Percentiles rank a stretch among this genome's conserved stretches.
phyloP scores from a whole-genome alignment of 2,797 vertebrate genomes.

The Rhincodon typus region DNA sequence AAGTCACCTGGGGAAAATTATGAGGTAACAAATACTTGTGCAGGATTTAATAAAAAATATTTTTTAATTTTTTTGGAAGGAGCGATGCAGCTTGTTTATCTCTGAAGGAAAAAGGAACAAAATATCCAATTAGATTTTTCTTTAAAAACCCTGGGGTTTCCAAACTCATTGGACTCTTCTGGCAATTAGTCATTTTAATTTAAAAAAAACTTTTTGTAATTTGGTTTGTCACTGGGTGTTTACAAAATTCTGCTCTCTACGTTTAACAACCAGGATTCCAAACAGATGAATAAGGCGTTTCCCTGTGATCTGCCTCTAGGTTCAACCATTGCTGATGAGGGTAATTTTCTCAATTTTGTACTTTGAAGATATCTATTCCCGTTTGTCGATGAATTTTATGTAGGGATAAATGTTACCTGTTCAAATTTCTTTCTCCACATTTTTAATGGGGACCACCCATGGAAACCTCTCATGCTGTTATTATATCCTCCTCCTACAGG shows the following conservation, averaged over 20 bases:
- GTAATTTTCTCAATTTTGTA: not conserved
- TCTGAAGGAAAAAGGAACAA: slow-evolving; percentile 11
- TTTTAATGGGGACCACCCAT: not conserved
- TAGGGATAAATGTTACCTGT: not conserved
- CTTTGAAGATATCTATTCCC: not conserved
- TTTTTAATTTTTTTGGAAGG: slow-evolving; percentile 20
- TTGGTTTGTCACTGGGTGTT: slow-evolving; percentile 17
- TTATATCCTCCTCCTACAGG: not conserved
- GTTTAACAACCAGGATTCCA: not conserved
- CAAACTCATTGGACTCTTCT: slow-evolving; percentile 21
- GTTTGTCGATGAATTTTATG: not conserved
- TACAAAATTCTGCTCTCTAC: slow-evolving; percentile 5
- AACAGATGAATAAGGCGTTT: not conserved
- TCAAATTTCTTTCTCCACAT: not conserved
- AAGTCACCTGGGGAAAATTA: slow-evolving; percentile 83
- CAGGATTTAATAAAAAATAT: slow-evolving; percentile 36
- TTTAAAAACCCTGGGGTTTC: slow-evolving; percentile 9
- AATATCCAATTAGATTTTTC: slow-evolving; percentile 28
- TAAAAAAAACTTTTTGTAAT: slow-evolving; percentile 25
- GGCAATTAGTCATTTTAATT: slow-evolving; percentile 34
- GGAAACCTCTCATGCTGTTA: not conserved
- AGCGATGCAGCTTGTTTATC: slow-evolving; percentile 23
- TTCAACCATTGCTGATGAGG: not conserved
- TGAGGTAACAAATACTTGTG: slow-evolving; percentile 46
- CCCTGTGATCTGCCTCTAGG: not conserved